Evolutionary conservation across 2,113 vertebrate species (phyloP).

Genomic region (Malurus melanocephalus): DNA sequence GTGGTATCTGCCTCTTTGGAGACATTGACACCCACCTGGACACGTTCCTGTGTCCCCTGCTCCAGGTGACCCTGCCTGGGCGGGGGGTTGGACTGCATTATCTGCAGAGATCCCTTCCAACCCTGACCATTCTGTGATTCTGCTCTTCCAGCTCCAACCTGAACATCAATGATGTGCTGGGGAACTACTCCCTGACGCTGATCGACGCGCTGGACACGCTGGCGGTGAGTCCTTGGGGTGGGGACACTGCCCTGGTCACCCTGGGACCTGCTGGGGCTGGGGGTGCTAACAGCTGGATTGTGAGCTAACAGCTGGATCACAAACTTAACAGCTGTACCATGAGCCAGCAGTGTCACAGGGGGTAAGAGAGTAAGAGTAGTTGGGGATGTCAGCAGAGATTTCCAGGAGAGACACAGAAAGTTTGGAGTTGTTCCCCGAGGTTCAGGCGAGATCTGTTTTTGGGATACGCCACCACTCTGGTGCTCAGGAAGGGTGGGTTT

Average conservation of each 20-base stretch:
- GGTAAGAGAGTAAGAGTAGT: background rate
- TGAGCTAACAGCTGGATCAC: background rate
- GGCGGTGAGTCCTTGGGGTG: slow-evolving; percentile 76
- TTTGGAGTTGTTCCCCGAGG: background rate
- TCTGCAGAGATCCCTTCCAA: background rate
- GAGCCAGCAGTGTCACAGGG: rapidly evolving
- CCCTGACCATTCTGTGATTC: background rate
- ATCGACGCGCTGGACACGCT: slow-evolving; percentile 94
- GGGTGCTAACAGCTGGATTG: background rate
- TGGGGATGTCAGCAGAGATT: background rate
- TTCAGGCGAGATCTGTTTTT: rapidly evolving
- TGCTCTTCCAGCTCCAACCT: slow-evolving; percentile 88
- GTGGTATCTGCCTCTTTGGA: background rate
- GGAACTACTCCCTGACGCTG: slow-evolving; percentile 95
- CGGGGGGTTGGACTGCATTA: background rate
- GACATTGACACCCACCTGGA: background rate
- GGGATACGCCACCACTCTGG: rapidly evolving
- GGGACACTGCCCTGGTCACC: background rate
- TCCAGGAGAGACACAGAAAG: background rate
- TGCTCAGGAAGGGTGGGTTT: background rate
- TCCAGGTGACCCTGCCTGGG: background rate
- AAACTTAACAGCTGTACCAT: background rate
- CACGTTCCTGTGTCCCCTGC: background rate
- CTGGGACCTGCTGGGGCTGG: background rate
- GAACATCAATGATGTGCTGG: slow-evolving; percentile 97